These are phyloP conservation scores for Acyrthosiphon pisum DNA, from an alignment of 1,140 invertebrate species.

Conservation along the genomic window DNA sequence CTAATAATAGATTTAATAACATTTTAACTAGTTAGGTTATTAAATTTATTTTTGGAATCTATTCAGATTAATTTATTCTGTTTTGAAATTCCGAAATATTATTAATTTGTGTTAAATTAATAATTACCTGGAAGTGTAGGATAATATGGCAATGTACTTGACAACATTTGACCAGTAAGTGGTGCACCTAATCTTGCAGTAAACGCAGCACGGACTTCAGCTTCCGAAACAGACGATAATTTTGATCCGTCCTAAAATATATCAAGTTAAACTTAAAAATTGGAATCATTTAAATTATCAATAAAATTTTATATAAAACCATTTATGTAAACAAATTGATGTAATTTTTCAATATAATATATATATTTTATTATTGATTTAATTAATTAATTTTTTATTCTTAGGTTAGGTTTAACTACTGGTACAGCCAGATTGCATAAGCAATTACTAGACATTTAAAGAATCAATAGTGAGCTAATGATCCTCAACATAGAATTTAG, in stretches of 20 bases:
- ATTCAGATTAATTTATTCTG: background rate
- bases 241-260: conserved; percentile 57
- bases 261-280: background rate
- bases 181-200: conserved; percentile 77
- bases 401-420: background rate
- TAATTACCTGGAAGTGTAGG: conserved; percentile 71
- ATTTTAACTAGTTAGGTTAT: background rate
- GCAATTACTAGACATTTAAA: no score
- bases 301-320: background rate
- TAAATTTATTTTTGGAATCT: background rate
- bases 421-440: no score
- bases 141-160: conserved; percentile 78
- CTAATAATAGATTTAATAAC: background rate
- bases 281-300: no score
- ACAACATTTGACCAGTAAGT: conserved; percentile 75
- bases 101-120: background rate
- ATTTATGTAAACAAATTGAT: no score
- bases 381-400: background rate
- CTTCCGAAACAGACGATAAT: conserved; percentile 74
- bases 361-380: background rate
- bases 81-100: background rate
- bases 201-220: conserved; percentile 77
- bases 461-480: no score
- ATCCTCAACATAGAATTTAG: no score
- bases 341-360: no score